Conservation (phyloP, 2,113 vertebrate species). For the Rhineura floridana region DNA sequence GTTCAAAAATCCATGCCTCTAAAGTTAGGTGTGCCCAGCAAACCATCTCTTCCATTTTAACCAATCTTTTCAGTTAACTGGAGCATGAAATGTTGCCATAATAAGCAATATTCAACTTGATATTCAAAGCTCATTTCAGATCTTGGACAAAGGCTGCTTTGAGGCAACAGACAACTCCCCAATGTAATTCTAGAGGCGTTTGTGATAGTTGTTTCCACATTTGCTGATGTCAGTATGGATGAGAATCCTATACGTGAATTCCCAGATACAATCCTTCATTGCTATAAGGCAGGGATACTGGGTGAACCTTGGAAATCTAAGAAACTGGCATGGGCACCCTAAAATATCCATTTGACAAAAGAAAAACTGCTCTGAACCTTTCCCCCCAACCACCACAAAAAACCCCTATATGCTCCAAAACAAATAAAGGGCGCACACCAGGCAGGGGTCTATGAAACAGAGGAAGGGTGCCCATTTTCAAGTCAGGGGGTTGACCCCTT, state of each 20-base stretch:
- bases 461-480: too few species aligned
- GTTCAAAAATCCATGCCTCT: slow-evolving; percentile 17
- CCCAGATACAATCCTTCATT: not conserved
- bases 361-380: too few species aligned
- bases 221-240: not conserved
- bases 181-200: not conserved
- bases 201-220: not conserved
- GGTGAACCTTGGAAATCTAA: not conserved
- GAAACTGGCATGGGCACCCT: too few species aligned
- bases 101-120: not conserved
- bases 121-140: not conserved
- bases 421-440: too few species aligned
- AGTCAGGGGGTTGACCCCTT: too few species aligned
- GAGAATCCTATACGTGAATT: not conserved
- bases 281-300: not conserved
- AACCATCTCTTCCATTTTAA: not conserved
- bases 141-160: not conserved
- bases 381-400: too few species aligned
- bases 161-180: not conserved
- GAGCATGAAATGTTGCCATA: not conserved
- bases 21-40: not conserved
- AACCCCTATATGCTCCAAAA: too few species aligned
- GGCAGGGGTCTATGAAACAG: too few species aligned
- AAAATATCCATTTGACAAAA: too few species aligned
- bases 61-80: not conserved